These are phyloP conservation scores for Hypolimnas misippus DNA, from an alignment of 2,888 invertebrate genomes.

Conservation along the genomic window DNA sequence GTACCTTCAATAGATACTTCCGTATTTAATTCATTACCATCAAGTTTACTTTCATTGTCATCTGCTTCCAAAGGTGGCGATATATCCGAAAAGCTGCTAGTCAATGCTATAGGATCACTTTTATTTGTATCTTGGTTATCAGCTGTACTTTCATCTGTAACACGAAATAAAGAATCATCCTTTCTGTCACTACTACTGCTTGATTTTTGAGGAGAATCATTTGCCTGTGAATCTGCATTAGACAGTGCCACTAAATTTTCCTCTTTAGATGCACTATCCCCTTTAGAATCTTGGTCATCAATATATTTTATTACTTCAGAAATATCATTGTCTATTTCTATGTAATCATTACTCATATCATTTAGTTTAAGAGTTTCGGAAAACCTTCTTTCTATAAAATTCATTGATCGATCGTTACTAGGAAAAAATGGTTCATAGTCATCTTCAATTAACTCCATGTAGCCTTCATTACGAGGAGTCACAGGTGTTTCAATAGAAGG, in stretches of 20 bases:
- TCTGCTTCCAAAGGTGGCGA: conserved; percentile 63
- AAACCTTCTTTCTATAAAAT: conserved; percentile 82
- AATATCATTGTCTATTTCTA: conserved; percentile 31
- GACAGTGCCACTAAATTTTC: conserved; percentile 45
- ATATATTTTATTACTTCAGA: conserved; percentile 47
- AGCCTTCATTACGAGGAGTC: conserved; percentile 67
- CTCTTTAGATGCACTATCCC: conserved; percentile 41
- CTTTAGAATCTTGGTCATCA: conserved; percentile 47
- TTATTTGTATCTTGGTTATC: conserved; percentile 47
- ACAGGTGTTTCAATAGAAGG: conserved; percentile 85
- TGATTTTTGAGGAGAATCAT: conserved; percentile 52
- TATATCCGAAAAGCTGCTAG: conserved; percentile 61
- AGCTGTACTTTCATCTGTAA: conserved; percentile 38
- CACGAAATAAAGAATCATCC: conserved; percentile 27
- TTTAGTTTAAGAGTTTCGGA: conserved; percentile 68
- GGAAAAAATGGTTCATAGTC: conserved; percentile 70
- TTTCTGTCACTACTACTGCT: conserved; percentile 40
- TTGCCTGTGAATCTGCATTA: conserved; percentile 42
- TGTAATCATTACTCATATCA: conserved; percentile 41
- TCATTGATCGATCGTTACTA: conserved; percentile 77
- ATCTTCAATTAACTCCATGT: conserved; percentile 77
- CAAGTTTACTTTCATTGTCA: conserved; percentile 40
- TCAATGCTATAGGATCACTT: conserved; percentile 45
- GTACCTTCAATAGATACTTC: conserved; percentile 53
- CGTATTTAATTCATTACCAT: conserved; percentile 35